Conservation (phyloP, 1,140 invertebrate genomes). For the Acyrthosiphon pisum region DNA sequence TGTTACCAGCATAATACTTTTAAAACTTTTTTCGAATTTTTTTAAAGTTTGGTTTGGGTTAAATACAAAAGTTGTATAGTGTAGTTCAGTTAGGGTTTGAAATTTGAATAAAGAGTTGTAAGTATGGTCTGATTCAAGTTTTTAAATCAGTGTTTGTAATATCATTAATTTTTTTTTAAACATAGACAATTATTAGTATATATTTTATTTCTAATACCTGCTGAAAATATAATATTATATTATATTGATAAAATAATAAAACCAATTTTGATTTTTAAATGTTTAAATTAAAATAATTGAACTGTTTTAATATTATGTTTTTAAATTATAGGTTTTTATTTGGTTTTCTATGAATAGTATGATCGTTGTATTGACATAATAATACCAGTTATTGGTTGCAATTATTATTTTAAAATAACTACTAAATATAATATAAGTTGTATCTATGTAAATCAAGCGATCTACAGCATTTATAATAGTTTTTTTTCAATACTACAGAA, state of each 20-base stretch:
- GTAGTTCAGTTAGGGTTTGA: neutral
- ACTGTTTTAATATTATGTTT: no score
- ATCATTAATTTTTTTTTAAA: neutral
- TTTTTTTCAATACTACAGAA: neutral
- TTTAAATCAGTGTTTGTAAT: neutral
- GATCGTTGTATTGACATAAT: neutral
- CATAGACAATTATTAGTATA: neutral
- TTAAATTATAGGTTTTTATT: neutral
- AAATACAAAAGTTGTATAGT: neutral
- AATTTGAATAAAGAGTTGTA: neutral
- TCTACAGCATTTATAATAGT: neutral
- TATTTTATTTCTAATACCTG: neutral
- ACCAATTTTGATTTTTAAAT: neutral
- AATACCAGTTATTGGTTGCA: neutral
- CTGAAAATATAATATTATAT: neutral
- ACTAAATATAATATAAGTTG: neutral
- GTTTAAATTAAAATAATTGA: no score
- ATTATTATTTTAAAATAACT: constrained; percentile 16
- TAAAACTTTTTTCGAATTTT: no score
- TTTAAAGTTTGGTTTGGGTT: neutral
- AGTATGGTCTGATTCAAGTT: neutral
- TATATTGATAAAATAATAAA: neutral
- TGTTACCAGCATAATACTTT: neutral
- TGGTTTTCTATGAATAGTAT: neutral
- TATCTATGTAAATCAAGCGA: neutral